Base-by-base conservation (phyloP, 2,888 invertebrate genomes). In the Sphaerolaimus hirsutus region DNA sequence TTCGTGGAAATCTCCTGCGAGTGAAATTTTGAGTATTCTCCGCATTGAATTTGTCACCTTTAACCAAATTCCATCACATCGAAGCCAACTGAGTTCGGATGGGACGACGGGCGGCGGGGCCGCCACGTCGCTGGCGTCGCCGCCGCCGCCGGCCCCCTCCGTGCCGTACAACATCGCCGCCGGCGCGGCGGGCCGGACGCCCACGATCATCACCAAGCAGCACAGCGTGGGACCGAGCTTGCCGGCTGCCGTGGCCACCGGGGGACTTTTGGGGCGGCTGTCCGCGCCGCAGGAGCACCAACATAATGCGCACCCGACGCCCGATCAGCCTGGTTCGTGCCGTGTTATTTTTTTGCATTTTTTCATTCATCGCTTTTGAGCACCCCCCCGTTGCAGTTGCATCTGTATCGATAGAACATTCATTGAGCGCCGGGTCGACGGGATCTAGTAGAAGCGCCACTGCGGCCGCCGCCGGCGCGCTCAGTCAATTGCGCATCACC, bases 121-220 rank as follows among this genome's bases (percentile, higher is more conserved):
- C 3, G 2, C 25, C 3, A 25, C 40, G 24, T 2, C 27, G 21
- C 22, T 43, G 42, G 24, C 54, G 19, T 51, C 57, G 7, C 53
- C 56, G 17, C 54, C 55, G 2, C 52, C 58, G 12, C 53, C 56
- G 32, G 53, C 56, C 10, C 58, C 58, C 17, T 53, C 53, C n/a
- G 56, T 58, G 43, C 56, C 59, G 2, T 59, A 59, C 49, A 58
- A 59, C 45, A 54, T 59, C 4, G 59, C 56, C 1, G 58, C 59
- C 19, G 58, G 58, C 21, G 43, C 23, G 12, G 10, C 41, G 23
- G 21, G 14, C 4, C 32, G 32, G 17, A 32, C 32, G 32, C 10
- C 32, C 32, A n/a, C n/a, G n/a, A 17, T 32, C 32, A 32, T 32
- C 32, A 32, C 10, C 32, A 32, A 32, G 17, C 32, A 32, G 32